Percentiles rank a stretch among this genome's conserved stretches.
Conservation (phyloP, 1,140 invertebrate genomes). For the Caenorhabditis briggsae region DNA sequence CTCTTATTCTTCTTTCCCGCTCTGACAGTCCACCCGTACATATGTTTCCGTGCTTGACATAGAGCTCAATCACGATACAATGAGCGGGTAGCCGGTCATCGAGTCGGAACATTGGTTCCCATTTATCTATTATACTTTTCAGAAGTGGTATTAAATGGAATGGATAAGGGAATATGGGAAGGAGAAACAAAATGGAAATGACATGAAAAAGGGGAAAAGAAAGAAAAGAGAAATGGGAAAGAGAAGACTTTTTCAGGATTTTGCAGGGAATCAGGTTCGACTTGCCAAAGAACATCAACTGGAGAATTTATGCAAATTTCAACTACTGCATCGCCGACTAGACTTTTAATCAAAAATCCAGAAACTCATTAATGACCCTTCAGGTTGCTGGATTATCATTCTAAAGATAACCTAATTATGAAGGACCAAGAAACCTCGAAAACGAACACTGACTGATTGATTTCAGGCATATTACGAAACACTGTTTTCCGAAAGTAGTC, state of each 20-base stretch:
- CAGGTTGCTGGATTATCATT: too few relatives aligned
- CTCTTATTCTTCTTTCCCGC: background rate
- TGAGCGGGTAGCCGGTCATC: conserved; percentile 33
- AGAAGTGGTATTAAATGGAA: background rate
- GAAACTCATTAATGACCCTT: too few relatives aligned
- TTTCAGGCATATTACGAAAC: too few relatives aligned
- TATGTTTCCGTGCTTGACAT: conserved; percentile 49
- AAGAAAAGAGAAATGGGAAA: background rate
- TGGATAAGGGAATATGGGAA: background rate
- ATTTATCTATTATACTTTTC: background rate
- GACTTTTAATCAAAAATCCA: too few relatives aligned
- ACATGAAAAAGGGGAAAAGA: background rate
- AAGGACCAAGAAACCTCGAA: too few relatives aligned
- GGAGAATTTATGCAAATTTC: too few relatives aligned
- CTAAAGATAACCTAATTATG: too few relatives aligned
- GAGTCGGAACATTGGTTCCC: background rate
- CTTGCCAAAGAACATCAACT: too few relatives aligned
- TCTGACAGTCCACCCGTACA: conserved; percentile 50
- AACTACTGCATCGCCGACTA: too few relatives aligned
- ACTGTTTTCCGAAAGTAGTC: too few relatives aligned
- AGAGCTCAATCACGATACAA: conserved; percentile 44
- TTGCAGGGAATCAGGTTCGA: too few relatives aligned
- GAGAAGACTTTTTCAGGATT: background rate
- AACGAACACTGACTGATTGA: too few relatives aligned
- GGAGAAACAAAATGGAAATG: background rate